phyloP scores from a whole-genome alignment of 2,797 vertebrate genomes.

The Paratrypauchen microcephalus region DNA sequence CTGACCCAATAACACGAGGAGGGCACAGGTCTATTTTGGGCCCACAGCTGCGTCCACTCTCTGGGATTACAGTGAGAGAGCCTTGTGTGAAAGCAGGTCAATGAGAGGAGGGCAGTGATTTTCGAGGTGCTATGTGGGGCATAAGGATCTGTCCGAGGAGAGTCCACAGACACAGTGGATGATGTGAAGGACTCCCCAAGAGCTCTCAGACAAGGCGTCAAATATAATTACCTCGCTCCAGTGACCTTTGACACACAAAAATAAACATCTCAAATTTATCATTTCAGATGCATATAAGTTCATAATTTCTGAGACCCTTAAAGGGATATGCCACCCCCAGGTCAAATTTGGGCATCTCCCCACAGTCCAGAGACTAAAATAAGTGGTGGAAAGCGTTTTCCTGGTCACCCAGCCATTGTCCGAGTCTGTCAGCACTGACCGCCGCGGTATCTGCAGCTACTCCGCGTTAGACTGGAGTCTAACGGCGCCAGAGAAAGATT shows the following conservation, averaged over 20 bases:
- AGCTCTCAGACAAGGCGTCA: slow-evolving; percentile 40
- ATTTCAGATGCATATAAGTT: too few species aligned
- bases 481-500: too few species aligned
- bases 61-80: slow-evolving; percentile 65
- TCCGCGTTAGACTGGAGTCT: too few species aligned
- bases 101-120: slow-evolving; percentile 51
- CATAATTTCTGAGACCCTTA: neutral
- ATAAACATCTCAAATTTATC: neutral
- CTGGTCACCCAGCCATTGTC: too few species aligned
- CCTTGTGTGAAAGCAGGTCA: slow-evolving; percentile 76
- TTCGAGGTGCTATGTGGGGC: slow-evolving; percentile 67
- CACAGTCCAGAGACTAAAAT: too few species aligned
- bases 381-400: too few species aligned
- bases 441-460: too few species aligned
- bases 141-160: slow-evolving; percentile 38
- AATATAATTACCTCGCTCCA: neutral
- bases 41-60: slow-evolving; percentile 66
- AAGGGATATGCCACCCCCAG: too few species aligned
- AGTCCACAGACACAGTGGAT: slow-evolving; percentile 9
- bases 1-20: slow-evolving; percentile 59
- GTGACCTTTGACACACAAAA: neutral
- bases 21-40: slow-evolving; percentile 69
- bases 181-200: slow-evolving; percentile 42
- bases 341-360: too few species aligned
- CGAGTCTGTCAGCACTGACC: too few species aligned